These are phyloP conservation scores for Phalacrocorax brasilianus DNA, from an alignment of 2,113 vertebrate genomes.

Conservation along the genomic window DNA sequence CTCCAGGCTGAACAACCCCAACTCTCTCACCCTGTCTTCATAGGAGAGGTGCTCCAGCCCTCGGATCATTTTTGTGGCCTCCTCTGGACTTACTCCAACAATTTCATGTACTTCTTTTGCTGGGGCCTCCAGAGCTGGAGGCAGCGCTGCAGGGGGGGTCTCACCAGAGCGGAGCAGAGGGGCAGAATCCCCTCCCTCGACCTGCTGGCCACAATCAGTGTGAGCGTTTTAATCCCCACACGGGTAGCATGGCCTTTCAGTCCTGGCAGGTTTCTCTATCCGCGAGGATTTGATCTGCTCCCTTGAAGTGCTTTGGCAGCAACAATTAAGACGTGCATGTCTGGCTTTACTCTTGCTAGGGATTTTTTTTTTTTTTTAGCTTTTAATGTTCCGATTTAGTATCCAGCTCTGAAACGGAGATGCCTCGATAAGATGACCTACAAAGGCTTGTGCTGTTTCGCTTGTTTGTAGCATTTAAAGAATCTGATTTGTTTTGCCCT, in stretches of 20 bases:
- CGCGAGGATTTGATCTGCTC: background rate
- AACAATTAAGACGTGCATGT: rapidly evolving
- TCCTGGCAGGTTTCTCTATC: background rate
- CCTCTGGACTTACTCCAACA: no score
- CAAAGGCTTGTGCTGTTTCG: background rate
- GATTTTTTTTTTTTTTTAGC: background rate
- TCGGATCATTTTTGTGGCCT: no score
- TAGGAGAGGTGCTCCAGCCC: no score
- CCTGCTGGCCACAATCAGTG: background rate
- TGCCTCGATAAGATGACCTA: background rate
- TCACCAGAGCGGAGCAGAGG: no score
- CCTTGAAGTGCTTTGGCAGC: background rate
- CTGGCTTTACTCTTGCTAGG: background rate
- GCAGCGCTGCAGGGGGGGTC: no score
- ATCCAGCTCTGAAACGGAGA: background rate
- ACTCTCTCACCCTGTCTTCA: no score
- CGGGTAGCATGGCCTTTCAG: background rate
- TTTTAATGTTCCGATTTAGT: background rate
- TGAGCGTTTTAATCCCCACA: background rate
- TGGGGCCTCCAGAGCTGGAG: no score
- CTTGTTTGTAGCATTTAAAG: background rate
- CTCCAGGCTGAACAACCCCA: no score
- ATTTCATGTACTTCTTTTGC: no score
- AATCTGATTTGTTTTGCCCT: background rate
- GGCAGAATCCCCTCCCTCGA: no score